Evolutionary conservation across 2,797 vertebrate genomes (phyloP).

Genomic region (Galaxias olidus): DNA sequence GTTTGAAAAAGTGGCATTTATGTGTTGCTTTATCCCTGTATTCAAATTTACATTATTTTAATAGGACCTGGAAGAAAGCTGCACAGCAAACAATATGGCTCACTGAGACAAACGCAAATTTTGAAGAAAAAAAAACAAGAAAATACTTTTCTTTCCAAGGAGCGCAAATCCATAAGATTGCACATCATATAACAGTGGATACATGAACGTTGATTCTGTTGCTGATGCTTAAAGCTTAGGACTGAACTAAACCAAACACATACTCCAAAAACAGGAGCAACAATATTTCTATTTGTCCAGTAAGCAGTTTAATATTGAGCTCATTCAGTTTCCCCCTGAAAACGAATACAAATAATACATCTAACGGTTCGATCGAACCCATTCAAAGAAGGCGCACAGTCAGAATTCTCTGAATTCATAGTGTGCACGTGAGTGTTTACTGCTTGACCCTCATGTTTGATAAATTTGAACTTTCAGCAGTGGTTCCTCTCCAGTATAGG

Average conservation of each 20-base stretch:
- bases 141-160: too few relatives aligned
- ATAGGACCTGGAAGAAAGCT: too few relatives aligned
- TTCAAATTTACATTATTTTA: too few relatives aligned
- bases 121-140: too few relatives aligned
- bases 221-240: background rate
- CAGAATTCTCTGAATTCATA: slow-evolving; percentile 80
- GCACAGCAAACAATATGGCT: too few relatives aligned
- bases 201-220: background rate
- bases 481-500: background rate
- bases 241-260: background rate
- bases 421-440: slow-evolving; percentile 45
- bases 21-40: too few relatives aligned
- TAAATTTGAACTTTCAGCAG: slow-evolving; percentile 31
- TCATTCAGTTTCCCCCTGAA: too few relatives aligned
- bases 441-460: slow-evolving; percentile 57
- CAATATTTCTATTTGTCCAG: slow-evolving; percentile 7
- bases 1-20: too few relatives aligned
- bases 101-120: too few relatives aligned
- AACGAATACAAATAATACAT: too few relatives aligned
- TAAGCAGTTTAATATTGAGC: too few relatives aligned
- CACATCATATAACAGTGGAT: background rate
- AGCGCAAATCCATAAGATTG: too few relatives aligned
- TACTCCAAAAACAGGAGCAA: background rate
- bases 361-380: slow-evolving; percentile 52
- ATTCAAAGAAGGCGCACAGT: slow-evolving; percentile 49